Evolutionary conservation across 2,888 invertebrate species (phyloP), one percentile per base, ranked within the genome.

Genomic region (Agonopterix arenella): DNA sequence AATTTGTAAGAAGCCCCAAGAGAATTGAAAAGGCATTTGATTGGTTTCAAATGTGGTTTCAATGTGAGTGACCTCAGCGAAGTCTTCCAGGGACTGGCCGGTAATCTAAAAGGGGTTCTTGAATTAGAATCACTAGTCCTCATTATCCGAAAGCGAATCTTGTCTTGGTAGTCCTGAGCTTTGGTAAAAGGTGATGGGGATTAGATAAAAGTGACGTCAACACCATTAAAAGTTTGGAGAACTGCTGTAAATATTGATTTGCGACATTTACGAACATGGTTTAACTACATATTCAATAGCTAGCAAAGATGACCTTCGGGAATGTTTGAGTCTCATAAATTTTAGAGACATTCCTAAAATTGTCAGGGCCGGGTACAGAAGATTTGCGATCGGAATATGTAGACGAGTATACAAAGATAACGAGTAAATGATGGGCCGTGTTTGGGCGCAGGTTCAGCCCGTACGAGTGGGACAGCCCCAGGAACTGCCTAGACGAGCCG

Each of bases 381-480:
- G 1, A 11, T 36, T 45, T 16, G 40, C 38, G 16, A 8, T 36
- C 44, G 18, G 50, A 41, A 47, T 45, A 10, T 40, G 44, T 11
- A 41, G 50, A 28, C 47, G 41, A 46, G 44, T 11, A 36, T 7
- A 10, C 4, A 4, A 28, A 28, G 41, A 16, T n/a, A 45, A 9
- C 61, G 58, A 64, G 57, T 73, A 60, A 73, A 68, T 78, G 73
- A 75, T 62, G 67, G 72, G 77, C 71, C 67, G 68, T 80, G 68
- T 88, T 86, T 89, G 85, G 84, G 80, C 84, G 68, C 91, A 95
- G 96, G 92, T 94, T 95, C 92, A 95, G 95, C 85, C 96, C 97
- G 69, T 97, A 96, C 90, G 97, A 97, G 91, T 96, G 96, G 96
- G 95, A 96, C 90, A 95, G 94, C 90, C 95, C 96, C 64, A 92